Conservation (phyloP, 2,113 vertebrate species). For the Poeciliopsis turrubarensis region DNA sequence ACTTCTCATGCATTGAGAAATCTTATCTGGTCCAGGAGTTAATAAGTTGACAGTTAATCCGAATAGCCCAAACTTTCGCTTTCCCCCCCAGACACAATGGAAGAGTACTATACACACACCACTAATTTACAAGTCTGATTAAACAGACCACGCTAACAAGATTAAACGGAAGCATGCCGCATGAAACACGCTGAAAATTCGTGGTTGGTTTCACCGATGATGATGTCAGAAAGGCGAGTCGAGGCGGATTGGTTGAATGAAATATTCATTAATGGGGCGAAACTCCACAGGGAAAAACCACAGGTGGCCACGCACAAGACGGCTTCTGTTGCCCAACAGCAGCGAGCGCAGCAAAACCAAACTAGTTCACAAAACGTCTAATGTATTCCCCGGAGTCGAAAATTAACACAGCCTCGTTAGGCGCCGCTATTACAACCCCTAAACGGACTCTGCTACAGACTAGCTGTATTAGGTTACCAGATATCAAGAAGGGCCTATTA, state of each 20-base stretch:
- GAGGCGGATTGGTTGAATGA: not conserved
- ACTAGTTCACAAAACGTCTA: slow-evolving; percentile 49
- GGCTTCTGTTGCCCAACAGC: slow-evolving; percentile 24
- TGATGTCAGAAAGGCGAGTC: slow-evolving; percentile 4
- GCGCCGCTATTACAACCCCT: fast-evolving
- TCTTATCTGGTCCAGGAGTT: slow-evolving; percentile 16
- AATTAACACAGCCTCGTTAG: not conserved
- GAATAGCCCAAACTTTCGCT: not conserved
- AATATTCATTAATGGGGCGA: not conserved
- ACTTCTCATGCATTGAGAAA: slow-evolving; percentile 27
- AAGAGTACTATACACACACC: not conserved
- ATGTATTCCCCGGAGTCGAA: slow-evolving; percentile 8
- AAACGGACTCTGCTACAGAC: not conserved
- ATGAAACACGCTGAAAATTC: not conserved
- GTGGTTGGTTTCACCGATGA: not conserved
- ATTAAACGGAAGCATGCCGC: not conserved
- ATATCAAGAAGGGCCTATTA: slow-evolving; percentile 45
- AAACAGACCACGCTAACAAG: not conserved
- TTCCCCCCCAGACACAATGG: not conserved
- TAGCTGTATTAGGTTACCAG: not conserved
- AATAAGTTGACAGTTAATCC: slow-evolving; percentile 8
- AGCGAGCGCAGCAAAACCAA: slow-evolving; percentile 35
- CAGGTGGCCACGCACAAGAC: slow-evolving; percentile 51
- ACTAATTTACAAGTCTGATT: not conserved
- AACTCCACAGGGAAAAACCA: slow-evolving; percentile 37